These are phyloP conservation scores for Eupithecia dodoneata DNA, from an alignment of 2,888 invertebrate genomes.

Conservation along the genomic window DNA sequence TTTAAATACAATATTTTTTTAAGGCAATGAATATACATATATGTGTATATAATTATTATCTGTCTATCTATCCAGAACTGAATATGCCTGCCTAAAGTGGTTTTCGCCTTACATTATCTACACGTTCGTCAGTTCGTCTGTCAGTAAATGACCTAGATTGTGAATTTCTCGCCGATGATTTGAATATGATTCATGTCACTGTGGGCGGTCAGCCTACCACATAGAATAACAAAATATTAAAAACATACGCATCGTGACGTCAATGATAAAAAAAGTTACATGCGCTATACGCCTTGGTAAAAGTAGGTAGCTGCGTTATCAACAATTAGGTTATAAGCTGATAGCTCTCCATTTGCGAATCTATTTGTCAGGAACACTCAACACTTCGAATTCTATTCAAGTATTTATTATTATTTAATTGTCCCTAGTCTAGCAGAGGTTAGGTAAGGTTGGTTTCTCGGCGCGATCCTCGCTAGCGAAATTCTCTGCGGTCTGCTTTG, in stretches of 20 bases:
- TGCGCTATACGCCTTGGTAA: neutral
- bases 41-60: too few relatives aligned
- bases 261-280: constrained; percentile 8
- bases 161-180: neutral
- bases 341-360: constrained; percentile 28
- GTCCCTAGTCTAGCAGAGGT: neutral
- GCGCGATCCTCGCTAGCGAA: neutral
- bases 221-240: neutral
- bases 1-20: too few relatives aligned
- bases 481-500: neutral
- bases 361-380: neutral
- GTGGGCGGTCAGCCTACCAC: neutral
- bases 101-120: neutral
- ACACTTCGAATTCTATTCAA: neutral
- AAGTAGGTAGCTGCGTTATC: constrained; percentile 33
- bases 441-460: neutral
- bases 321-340: constrained; percentile 45
- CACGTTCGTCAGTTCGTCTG: too few relatives aligned
- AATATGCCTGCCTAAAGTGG: neutral
- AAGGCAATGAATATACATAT: too few relatives aligned
- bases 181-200: neutral
- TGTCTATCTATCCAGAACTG: neutral
- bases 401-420: too few relatives aligned
- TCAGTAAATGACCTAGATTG: neutral
- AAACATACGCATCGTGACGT: neutral